phyloP scores from a whole-genome alignment of 2,888 invertebrate species.

The Stenodema calcarata region DNA sequence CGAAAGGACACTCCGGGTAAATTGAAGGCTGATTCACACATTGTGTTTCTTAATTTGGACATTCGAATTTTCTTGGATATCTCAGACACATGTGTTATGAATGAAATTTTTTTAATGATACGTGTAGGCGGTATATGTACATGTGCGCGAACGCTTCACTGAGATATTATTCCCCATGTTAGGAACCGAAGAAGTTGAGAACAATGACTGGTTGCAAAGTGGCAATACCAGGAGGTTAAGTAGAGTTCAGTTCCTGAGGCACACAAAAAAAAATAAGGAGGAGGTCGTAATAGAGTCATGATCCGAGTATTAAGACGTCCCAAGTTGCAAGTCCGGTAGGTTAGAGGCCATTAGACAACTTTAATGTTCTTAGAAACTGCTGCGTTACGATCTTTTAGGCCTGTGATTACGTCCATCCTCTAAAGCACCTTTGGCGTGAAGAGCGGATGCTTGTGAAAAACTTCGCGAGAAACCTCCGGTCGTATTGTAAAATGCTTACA shows the following conservation, averaged over 20 bases:
- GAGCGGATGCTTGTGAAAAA: background rate
- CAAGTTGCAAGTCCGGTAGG: background rate
- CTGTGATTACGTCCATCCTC: slow-evolving; percentile 15
- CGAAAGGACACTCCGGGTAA: too few species aligned
- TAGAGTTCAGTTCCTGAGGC: background rate
- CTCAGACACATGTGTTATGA: too few species aligned
- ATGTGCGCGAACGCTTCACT: too few species aligned
- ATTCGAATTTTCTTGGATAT: too few species aligned
- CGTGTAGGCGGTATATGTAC: too few species aligned
- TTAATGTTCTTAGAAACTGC: slow-evolving; percentile 42
- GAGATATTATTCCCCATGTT: background rate
- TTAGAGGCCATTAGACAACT: slow-evolving; percentile 37
- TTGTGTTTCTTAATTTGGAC: too few species aligned
- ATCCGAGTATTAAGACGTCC: slow-evolving; percentile 29
- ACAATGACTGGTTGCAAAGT: slow-evolving; percentile 5
- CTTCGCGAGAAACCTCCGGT: too few species aligned
- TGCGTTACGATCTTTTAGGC: slow-evolving; percentile 34
- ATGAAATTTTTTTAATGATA: too few species aligned
- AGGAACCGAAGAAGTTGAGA: background rate
- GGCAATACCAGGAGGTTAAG: background rate
- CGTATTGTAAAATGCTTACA: background rate
- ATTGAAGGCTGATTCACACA: too few species aligned
- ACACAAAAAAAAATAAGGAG: background rate
- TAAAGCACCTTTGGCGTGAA: background rate
- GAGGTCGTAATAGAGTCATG: slow-evolving; percentile 26